Base-by-base conservation (phyloP, 2,113 vertebrate species). In the Notarius quadriscutis region DNA sequence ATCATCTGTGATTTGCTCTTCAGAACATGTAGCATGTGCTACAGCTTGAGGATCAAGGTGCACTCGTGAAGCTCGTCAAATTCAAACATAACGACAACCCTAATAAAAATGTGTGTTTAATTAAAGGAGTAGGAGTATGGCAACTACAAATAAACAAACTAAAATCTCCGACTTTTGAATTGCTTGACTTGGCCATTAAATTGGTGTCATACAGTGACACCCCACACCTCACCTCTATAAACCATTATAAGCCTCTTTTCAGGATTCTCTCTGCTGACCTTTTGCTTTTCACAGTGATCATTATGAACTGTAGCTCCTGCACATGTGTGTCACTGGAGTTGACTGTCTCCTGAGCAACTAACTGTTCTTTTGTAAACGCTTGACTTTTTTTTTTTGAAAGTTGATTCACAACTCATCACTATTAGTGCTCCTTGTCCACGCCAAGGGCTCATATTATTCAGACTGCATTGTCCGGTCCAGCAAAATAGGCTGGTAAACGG, bases 401-500 rank as follows among this genome's bases (percentile, higher is more conserved):
- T 74, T 63, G 74, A 87, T 87, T 90, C 81, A 86, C 55, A 62
- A 55, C 81, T 71, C 82, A 48, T 63, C 58, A 55, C 71, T 10
- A 62, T 18, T 41, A 57, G 11, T 67, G 18, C 17, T 50, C 72
- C 48, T 79, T 83, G 72, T 88, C 84, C 30, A 83, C 41, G n/a
- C 86, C 20, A 34, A 63, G 79, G 51, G 7, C 65, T 84, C 22
- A 41, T 55, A 81, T 80, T 80, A 57, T 50, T 53, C 63, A n/a
- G 34, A 72, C 72, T 83, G 20, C 4, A 75, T 89, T 81, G 86
- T 81, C 67, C 53, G 58, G 55, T 81, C n/a, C 12, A n/a, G 81
- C 62, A 82, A 78, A 84, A 84, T 48, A 71, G 74, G 72, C 74
- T 65, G 74, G 81, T 72, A 81, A 89, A 81, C 69, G n/a, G 74